Base-by-base conservation (phyloP, 2,888 invertebrate species). In the Apodemia hepburni region DNA sequence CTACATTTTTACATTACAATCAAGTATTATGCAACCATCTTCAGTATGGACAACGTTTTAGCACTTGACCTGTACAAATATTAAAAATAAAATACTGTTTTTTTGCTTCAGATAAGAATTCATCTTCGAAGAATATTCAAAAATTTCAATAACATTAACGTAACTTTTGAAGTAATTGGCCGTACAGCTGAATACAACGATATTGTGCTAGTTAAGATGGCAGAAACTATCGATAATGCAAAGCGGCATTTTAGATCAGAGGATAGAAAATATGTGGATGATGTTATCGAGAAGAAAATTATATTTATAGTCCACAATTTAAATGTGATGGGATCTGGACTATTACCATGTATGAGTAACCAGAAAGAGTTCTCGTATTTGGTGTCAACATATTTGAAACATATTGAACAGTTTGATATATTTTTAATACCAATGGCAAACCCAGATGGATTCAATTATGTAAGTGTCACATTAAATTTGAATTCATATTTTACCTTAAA, bases 291-390 rank as follows among this genome's bases (percentile, higher is more conserved):
- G 29, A 88, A 87, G 70, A 85, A 84, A 69, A 83, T 87, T 2
- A 69, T 90, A 49, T 82, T 89, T 18, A 86, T 90, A 61, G 88
- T 88, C 0, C 89, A 89, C 61, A 87, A 79, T 2, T 76, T 90
- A 0, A 77, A 74, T 54, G 74, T 78, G 0, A 82, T 81, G 79
- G 87, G 87, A 0, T 64, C 84, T 0, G 33, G 3, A 0, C 0
- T 33, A 0, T 11, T 84, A 3, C 61, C 59, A 0, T 76, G 77
- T 59, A 70, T 88, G 9, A 38, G 49, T 0, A 1, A 60, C 0
- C 17, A 58, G 1, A 2, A 47, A 0, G n/a, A 66, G 1, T 77
- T 85, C 3, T 64, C 60, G 59, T 64, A 64, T 22, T 72, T 89
- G 0, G 11, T 87, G 0, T 70, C 73, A 0, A 80, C 76, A 67